Conservation (phyloP, 2,888 invertebrate species). For the Timandra comae region DNA sequence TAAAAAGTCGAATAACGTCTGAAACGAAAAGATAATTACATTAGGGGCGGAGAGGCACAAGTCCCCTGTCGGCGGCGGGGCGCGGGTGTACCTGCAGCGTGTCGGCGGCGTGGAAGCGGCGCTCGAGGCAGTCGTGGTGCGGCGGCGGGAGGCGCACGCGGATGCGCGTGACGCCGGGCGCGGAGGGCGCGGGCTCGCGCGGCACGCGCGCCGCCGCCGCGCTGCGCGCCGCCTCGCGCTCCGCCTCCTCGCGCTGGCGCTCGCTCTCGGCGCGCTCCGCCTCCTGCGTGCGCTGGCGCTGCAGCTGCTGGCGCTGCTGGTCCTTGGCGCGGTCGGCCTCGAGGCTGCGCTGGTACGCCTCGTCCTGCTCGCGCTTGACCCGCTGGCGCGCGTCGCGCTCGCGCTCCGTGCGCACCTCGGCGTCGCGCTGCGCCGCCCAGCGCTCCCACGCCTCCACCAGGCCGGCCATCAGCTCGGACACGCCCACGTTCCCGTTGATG, state of each 20-base stretch:
- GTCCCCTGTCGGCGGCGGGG: background rate
- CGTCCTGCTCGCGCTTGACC: slow-evolving; percentile 95
- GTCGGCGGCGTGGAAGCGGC: slow-evolving; percentile 80
- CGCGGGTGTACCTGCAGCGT: slow-evolving; percentile 40
- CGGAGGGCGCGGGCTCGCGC: slow-evolving; percentile 76
- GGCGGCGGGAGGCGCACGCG: slow-evolving; percentile 91
- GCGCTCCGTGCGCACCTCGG: slow-evolving; percentile 89
- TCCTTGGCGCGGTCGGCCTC: slow-evolving; percentile 87
- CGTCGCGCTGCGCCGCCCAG: slow-evolving; percentile 85
- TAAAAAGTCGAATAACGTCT: slow-evolving; percentile 90
- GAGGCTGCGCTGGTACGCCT: slow-evolving; percentile 93
- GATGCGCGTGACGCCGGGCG: slow-evolving; percentile 81
- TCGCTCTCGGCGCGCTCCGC: slow-evolving; percentile 84
- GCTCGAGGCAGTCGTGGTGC: slow-evolving; percentile 83
- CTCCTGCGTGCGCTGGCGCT: slow-evolving; percentile 66
- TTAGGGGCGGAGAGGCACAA: background rate
- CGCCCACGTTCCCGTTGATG: slow-evolving; percentile 91
- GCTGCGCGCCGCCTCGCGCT: slow-evolving; percentile 79
- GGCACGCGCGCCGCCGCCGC: slow-evolving; percentile 82
- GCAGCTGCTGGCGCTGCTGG: slow-evolving; percentile 85
- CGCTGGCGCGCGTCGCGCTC: slow-evolving; percentile 92
- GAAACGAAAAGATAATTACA: slow-evolving; percentile 33
- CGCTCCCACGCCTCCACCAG: slow-evolving; percentile 92
- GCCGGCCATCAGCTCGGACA: slow-evolving; percentile 91
- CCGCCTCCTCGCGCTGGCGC: slow-evolving; percentile 82